Percentiles rank a stretch among this genome's conserved stretches.
These are phyloP conservation scores for Capreolus pygargus DNA, from an alignment of 2,113 vertebrate genomes.

Conservation along the genomic window DNA sequence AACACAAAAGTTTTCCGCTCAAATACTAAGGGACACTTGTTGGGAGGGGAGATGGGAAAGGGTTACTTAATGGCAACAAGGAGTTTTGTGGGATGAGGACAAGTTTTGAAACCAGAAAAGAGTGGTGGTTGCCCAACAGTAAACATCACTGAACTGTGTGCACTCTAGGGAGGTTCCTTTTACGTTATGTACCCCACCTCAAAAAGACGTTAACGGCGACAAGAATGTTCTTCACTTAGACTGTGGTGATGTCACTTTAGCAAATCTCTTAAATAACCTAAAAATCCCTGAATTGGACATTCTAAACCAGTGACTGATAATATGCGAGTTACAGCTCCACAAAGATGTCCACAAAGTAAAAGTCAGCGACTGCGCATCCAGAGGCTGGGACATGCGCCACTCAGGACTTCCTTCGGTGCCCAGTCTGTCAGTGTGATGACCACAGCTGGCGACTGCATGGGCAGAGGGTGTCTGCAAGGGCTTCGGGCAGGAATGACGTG, in stretches of 20 bases:
- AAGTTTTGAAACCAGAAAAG: not conserved
- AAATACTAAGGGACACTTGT: not conserved
- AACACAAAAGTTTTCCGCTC: not conserved
- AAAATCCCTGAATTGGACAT: not conserved
- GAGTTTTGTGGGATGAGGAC: not conserved
- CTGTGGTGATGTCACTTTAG: not conserved
- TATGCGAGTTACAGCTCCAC: not conserved
- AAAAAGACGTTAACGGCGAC: not conserved
- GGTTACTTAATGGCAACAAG: not conserved
- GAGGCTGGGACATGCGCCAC: not conserved
- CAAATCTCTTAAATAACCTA: constrained; percentile 1
- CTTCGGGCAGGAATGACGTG: not conserved
- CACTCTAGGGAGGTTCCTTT: not conserved
- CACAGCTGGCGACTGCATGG: not conserved
- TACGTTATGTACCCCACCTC: not conserved
- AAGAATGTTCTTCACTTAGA: not conserved
- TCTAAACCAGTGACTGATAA: not conserved
- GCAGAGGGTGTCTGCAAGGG: not conserved
- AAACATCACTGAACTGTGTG: not conserved
- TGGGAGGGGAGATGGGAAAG: not conserved
- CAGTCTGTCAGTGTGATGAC: not conserved
- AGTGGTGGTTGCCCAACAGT: not conserved
- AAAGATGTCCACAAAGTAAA: not conserved
- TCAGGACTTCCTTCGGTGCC: not conserved
- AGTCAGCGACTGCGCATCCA: not conserved